Conservation (phyloP, 2,888 invertebrate species). For the Yponomeuta cagnagella region DNA sequence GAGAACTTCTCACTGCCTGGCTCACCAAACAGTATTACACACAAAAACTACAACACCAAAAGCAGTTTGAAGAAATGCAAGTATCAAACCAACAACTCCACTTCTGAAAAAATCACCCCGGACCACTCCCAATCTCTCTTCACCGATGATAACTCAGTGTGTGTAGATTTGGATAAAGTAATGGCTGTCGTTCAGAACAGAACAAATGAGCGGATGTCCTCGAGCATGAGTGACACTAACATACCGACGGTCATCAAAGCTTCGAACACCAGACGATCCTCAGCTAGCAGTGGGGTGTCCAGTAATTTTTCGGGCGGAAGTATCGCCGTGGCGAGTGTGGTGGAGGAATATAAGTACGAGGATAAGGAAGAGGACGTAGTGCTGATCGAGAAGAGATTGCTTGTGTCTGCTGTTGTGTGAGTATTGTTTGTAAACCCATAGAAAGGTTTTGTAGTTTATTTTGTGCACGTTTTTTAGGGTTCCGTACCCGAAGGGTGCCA, state of each 20-base stretch:
- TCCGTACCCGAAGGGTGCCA: no score
- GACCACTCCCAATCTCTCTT: conserved; percentile 29
- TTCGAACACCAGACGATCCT: conserved; percentile 58
- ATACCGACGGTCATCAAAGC: conserved; percentile 29
- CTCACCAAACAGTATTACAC: conserved; percentile 55
- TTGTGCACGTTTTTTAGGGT: no score
- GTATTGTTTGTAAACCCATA: conserved; percentile 28
- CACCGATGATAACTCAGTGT: conserved; percentile 34
- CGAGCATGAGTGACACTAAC: conserved; percentile 28
- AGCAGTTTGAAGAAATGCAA: conserved; percentile 44
- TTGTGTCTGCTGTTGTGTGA: conserved; percentile 73
- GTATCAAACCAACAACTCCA: conserved; percentile 18
- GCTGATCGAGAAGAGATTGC: conserved; percentile 79
- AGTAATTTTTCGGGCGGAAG: conserved; percentile 57
- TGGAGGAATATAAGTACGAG: conserved; percentile 85
- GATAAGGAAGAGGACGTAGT: conserved; percentile 82
- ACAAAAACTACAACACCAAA: conserved; percentile 58
- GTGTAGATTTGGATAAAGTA: conserved; percentile 46
- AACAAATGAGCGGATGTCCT: conserved; percentile 56
- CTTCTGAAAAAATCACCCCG: conserved; percentile 24
- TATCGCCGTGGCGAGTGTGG: conserved; percentile 74
- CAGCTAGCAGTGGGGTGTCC: conserved; percentile 65
- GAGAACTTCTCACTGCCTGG: conserved; percentile 65
- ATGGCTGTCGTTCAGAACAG: conserved; percentile 55
- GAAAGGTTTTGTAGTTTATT: no score